Base-by-base conservation (phyloP, 2,888 invertebrate genomes). In the Drosophila fungiperda region DNA sequence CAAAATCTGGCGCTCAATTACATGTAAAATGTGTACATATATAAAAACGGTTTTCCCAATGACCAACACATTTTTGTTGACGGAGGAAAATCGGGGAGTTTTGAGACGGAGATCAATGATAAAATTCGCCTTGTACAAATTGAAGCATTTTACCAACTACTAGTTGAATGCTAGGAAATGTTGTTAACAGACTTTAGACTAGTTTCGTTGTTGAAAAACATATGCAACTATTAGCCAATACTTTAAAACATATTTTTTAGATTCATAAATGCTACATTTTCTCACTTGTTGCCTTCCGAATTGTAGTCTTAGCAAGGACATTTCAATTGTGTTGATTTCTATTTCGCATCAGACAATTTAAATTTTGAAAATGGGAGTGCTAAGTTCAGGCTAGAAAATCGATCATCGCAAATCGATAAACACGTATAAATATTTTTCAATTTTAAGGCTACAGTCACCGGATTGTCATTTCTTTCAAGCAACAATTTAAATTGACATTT, bases 11-110 rank as follows among this genome's bases (percentile, higher is more conserved):
- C 64, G 49, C 49, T 62, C 72, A 57, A 17, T n/a, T 32, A 15
- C 20, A 40, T 23, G 36, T 23, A 60, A 33, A n/a, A 17, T 36
- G n/a, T 9, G n/a, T 17, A 53, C 26, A 36, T 54, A 29, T n/a
- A 36, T n/a, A n/a, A 33, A 26, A 49, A 42, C 32, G 48, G 60
- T 49, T 61, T 68, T 57, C 36, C 62, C 57, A 60, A 68, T 52
- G 54, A 48, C 53, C 57, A 68, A 68, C 59, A 54, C 35, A 73
- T 66, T 73, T 55, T 32, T 49, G 11, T 26, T 62, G 59, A 38
- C 29, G 29, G 48, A 35, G 49, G 57, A 54, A 40, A 53, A 53
- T 23, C n/a, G 26, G 12, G 57, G 64, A 53, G 48, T 57, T 48
- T 38, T 12, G 49, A 45, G n/a, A 38, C 36, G 35, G 9, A 78